phyloP scores from a whole-genome alignment of 2,113 vertebrate genomes.

The Charadrius vociferus region DNA sequence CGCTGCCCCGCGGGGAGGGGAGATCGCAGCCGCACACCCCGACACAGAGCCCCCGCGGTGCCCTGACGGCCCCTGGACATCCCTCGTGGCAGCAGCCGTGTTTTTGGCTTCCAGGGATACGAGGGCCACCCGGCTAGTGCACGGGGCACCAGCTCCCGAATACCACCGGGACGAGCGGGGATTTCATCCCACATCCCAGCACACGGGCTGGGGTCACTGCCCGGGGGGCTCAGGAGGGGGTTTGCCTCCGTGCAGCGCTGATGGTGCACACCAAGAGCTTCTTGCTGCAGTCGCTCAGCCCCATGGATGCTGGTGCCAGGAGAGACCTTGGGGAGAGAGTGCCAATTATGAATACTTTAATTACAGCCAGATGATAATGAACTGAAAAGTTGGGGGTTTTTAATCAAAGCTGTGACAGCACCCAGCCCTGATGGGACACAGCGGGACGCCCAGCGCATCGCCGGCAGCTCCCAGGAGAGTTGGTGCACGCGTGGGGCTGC shows the following conservation, averaged over 20 bases:
- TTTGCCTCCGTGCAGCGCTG: fast-evolving
- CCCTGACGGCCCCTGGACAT: fast-evolving
- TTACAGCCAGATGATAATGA: slow-evolving; percentile 16
- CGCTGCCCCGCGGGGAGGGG: background rate
- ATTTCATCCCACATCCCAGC: background rate
- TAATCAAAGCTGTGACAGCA: background rate
- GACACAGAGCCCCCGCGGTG: fast-evolving
- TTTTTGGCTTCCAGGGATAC: background rate
- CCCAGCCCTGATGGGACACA: background rate
- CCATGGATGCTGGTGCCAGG: background rate
- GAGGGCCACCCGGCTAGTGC: fast-evolving
- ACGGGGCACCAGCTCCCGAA: background rate
- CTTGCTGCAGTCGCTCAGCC: background rate
- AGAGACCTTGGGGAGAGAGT: background rate
- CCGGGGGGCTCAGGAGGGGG: fast-evolving
- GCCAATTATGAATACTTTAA: slow-evolving; percentile 61
- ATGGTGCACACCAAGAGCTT: background rate
- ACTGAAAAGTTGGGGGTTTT: background rate
- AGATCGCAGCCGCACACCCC: background rate
- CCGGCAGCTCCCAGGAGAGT: fast-evolving
- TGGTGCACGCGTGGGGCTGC: fast-evolving
- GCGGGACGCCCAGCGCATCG: fast-evolving
- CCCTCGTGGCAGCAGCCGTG: fast-evolving
- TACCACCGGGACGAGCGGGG: fast-evolving
- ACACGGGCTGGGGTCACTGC: fast-evolving